Base-by-base conservation (phyloP, 2,888 invertebrate genomes). In the Tricholauxania praeusta region DNA sequence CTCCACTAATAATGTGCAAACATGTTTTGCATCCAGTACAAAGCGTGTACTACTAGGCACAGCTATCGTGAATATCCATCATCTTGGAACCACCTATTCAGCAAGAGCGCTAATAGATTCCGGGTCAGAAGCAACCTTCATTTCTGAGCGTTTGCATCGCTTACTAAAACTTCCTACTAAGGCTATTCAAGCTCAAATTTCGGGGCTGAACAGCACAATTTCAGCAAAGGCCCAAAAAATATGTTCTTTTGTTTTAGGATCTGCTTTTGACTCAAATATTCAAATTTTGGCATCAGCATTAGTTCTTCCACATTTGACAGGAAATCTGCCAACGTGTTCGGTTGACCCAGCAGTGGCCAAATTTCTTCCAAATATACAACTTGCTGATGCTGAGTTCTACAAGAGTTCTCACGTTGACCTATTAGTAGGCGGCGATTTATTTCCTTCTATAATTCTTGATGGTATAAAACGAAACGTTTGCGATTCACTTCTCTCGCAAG, bases 51-150 rank as follows among this genome's bases (percentile, higher is more conserved):
- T 74, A 49, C 32, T 74, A 47, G n/a, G n/a, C n/a, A n/a, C n/a
- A n/a, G n/a, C n/a, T n/a, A n/a, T n/a, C n/a, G n/a, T n/a, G n/a
- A n/a, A 71, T 8, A 47, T 74, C 17, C 28, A 47, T 1, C 63
- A 70, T 39, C 12, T 19, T 6, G 57, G 62, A 2, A 14, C 69
- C 3, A 22, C 51, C 6, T 74, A 67, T 52, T n/a, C 52, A n/a
- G 71, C 68, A 5, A 19, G 76, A 19, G 75, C 76, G 1, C 22
- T 75, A 8, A 60, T 75, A 5, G 75, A 74, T 47, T 71, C 75
- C 5, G 75, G 73, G 2, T 75, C 74, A 2, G 72, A 74, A 17
- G 74, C 64, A 4, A 67, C 75, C 0, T 73, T 77, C n/a, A 71
- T 76, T n/a, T 75, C 76, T 2, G 71, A 74, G 63, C 32, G 65